Conservation (phyloP, 2,888 invertebrate species). For the Cantharis nigra region DNA sequence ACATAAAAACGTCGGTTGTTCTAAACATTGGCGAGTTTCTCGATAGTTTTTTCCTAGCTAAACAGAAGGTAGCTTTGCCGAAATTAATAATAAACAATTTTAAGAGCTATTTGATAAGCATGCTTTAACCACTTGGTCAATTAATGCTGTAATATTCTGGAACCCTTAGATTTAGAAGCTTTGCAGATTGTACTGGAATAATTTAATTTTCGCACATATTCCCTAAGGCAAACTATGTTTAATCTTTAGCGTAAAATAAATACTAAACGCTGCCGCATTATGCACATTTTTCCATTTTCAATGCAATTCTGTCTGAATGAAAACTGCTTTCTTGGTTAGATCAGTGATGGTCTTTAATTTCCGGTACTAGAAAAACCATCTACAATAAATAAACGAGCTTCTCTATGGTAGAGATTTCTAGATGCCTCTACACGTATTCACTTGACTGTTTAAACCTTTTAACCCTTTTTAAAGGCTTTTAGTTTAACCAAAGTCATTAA, state of each 20-base stretch:
- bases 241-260: background rate
- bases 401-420: background rate
- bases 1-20: constrained; percentile 6
- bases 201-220: background rate
- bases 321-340: background rate
- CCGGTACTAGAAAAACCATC: background rate
- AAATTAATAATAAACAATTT: background rate
- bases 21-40: background rate
- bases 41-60: background rate
- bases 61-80: background rate
- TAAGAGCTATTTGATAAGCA: background rate
- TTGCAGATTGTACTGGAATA: background rate
- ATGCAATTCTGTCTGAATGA: background rate
- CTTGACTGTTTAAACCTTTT: background rate
- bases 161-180: background rate
- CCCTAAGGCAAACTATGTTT: background rate
- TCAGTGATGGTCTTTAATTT: background rate
- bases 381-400: background rate
- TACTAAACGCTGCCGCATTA: background rate
- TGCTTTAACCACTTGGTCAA: background rate
- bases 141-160: background rate
- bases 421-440: background rate
- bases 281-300: background rate
- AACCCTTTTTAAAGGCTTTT: background rate
- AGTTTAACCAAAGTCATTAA: background rate